A percentile compares a stretch with the other conserved stretches of the same genome.
phyloP scores from a whole-genome alignment of 2,797 vertebrate species.

The Octomys mimax region DNA sequence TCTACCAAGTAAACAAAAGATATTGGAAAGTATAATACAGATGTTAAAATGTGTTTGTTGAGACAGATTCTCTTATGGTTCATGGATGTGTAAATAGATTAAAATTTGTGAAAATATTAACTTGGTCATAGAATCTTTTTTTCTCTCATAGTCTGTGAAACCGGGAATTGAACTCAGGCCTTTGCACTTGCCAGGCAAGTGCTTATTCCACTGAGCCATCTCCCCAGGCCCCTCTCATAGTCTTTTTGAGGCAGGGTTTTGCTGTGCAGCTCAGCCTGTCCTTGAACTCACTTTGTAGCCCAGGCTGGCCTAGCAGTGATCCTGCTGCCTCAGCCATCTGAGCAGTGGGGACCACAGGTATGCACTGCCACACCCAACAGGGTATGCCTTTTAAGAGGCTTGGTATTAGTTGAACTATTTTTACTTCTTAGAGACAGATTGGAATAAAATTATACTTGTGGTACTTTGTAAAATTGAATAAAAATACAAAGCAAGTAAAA shows the following conservation, averaged over 20 bases:
- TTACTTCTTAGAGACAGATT: conserved; percentile 1
- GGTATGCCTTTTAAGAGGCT: not conserved
- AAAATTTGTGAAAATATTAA: not conserved
- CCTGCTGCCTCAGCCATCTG: not conserved
- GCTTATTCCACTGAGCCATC: too few relatives aligned
- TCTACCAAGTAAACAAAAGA: not conserved
- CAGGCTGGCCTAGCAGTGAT: not conserved
- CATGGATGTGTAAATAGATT: not conserved
- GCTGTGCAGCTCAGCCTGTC: too few relatives aligned
- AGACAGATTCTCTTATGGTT: not conserved
- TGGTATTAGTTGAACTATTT: not conserved
- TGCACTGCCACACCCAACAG: not conserved
- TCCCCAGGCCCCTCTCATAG: too few relatives aligned
- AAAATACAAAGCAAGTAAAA: conserved; percentile 15
- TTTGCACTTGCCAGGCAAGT: too few relatives aligned
- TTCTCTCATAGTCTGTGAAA: too few relatives aligned
- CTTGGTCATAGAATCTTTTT: not conserved
- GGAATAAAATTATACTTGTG: not conserved
- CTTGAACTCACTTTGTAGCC: not conserved
- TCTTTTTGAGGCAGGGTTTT: not conserved
- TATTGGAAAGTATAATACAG: conserved; percentile 12
- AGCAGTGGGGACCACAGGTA: not conserved
- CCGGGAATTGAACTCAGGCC: too few relatives aligned
- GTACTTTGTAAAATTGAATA: not conserved
- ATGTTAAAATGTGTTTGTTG: not conserved